phyloP scores from a whole-genome alignment of 2,797 vertebrate genomes.

The Momotus momota region DNA sequence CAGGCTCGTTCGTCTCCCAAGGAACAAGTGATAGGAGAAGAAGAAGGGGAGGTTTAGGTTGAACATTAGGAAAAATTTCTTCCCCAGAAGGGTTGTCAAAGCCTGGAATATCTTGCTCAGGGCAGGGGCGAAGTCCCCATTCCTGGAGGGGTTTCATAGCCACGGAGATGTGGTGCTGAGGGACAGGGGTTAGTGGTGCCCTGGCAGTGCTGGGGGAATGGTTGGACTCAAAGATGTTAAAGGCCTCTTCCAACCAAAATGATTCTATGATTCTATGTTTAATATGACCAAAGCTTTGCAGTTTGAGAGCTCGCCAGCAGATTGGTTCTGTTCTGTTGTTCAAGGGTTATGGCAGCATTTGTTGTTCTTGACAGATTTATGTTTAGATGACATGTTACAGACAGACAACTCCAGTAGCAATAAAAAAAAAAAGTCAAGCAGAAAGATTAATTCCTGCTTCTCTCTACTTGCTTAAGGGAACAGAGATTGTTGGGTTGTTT shows the following conservation, averaged over 20 bases:
- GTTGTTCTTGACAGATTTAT: neutral
- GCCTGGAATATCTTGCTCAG: neutral
- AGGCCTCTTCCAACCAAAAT: neutral
- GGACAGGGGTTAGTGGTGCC: neutral
- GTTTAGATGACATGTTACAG: neutral
- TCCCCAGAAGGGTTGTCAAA: neutral
- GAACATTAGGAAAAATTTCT: neutral
- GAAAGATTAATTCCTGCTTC: neutral
- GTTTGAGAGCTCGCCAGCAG: neutral
- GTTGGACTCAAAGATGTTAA: neutral
- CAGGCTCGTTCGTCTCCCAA: neutral
- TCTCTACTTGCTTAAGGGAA: neutral
- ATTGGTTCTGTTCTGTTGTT: neutral
- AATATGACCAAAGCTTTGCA: neutral
- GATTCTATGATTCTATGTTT: neutral
- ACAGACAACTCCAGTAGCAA: neutral
- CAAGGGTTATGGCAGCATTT: neutral
- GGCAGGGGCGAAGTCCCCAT: neutral
- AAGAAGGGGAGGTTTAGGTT: neutral
- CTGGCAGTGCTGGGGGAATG: neutral
- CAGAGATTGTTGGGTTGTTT: neutral
- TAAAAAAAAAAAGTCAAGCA: neutral
- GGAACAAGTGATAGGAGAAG: neutral
- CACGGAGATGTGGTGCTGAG: neutral
- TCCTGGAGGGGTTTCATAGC: neutral